These are phyloP conservation scores for Delia radicum DNA, from an alignment of 1,140 invertebrate genomes.

Conservation along the genomic window DNA sequence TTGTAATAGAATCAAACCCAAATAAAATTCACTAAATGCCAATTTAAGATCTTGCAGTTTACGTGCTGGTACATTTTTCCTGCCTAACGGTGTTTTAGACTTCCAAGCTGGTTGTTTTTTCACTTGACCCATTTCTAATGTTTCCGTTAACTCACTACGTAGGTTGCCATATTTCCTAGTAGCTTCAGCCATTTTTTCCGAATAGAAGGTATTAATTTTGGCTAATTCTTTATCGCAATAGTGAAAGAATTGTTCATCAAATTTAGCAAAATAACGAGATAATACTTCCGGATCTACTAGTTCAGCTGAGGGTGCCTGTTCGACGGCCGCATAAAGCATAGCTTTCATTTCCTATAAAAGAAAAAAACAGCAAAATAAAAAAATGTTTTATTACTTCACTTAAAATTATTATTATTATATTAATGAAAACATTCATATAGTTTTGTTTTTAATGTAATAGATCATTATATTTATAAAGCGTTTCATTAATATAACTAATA, in stretches of 20 bases:
- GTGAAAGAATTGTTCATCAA: constrained; percentile 83
- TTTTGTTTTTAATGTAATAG: too few relatives aligned
- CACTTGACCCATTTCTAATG: constrained; percentile 54
- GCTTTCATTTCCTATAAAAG: constrained; percentile 70
- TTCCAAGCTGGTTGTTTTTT: constrained; percentile 52
- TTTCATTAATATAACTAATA: too few relatives aligned
- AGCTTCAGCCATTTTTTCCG: constrained; percentile 86
- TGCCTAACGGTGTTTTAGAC: constrained; percentile 62
- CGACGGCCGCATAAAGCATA: constrained; percentile 71
- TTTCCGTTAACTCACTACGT: constrained; percentile 69
- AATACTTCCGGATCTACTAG: constrained; percentile 68
- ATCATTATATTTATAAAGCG: too few relatives aligned
- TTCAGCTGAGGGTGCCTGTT: constrained; percentile 71
- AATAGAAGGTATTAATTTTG: constrained; percentile 87
- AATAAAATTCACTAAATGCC: constrained; percentile 90
- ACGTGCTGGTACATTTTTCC: constrained; percentile 60
- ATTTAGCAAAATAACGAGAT: constrained; percentile 73
- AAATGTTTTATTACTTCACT: constrained; percentile 12
- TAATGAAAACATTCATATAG: too few relatives aligned
- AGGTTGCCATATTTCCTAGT: constrained; percentile 77
- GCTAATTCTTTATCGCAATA: constrained; percentile 83
- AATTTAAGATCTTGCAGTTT: constrained; percentile 86
- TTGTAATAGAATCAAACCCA: constrained; percentile 77
- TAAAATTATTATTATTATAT: too few relatives aligned
- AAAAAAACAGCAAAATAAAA: background rate